phyloP scores from a whole-genome alignment of 1,140 invertebrate species.

The Drosophila asahinai region DNA sequence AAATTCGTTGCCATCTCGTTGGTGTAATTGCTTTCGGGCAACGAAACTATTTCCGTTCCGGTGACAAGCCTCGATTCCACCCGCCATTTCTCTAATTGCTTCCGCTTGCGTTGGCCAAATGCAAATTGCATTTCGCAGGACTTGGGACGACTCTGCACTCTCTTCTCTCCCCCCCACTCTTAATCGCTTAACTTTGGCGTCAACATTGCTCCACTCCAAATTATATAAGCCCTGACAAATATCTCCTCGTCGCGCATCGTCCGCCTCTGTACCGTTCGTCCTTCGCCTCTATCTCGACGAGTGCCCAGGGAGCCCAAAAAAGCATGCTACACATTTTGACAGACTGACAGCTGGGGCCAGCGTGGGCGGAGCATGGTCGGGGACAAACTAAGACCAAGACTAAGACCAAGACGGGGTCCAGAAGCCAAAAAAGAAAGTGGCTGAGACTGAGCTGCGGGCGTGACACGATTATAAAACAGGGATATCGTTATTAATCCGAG shows the following conservation, averaged over 20 bases:
- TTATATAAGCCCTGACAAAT: constrained; percentile 50
- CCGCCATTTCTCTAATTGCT: constrained; percentile 40
- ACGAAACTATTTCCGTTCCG: constrained; percentile 40
- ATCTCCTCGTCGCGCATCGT: not conserved
- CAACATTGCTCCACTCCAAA: constrained; percentile 40
- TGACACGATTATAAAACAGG: not conserved
- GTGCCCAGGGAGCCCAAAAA: constrained; percentile 29
- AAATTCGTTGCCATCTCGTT: constrained; percentile 7
- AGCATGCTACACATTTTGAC: constrained; percentile 47
- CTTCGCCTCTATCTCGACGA: not conserved
- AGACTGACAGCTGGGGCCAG: constrained; percentile 49
- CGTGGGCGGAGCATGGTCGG: not conserved
- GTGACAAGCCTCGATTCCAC: constrained; percentile 16
- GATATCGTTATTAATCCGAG: too few species aligned
- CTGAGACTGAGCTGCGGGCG: not conserved
- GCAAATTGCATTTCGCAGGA: constrained; percentile 28
- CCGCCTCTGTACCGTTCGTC: not conserved
- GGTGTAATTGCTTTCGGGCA: constrained; percentile 36
- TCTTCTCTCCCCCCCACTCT: not conserved
- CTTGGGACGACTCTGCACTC: not conserved
- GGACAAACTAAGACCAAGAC: not conserved
- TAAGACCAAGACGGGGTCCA: constrained; percentile 6
- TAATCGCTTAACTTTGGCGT: constrained; percentile 41
- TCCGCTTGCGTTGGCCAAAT: constrained; percentile 28
- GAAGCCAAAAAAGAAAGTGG: not conserved